Base-by-base conservation (phyloP, 1,140 invertebrate genomes). In the Asbolus verrucosus region DNA sequence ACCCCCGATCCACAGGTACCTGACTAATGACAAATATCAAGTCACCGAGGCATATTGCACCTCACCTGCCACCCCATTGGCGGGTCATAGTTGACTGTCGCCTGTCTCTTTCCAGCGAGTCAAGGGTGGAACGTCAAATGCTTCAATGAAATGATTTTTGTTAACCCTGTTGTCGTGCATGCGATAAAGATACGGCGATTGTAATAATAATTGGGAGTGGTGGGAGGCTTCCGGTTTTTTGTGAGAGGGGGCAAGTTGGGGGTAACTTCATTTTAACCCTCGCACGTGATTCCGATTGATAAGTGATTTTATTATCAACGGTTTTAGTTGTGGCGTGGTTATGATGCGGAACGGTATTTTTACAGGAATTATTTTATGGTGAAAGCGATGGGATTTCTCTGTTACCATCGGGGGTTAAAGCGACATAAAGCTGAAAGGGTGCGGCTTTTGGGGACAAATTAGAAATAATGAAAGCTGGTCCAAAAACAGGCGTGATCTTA, bases 21-120 rank as follows among this genome's bases (percentile, higher is more conserved):
- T 67, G 41, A 73, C 54, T 27, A 65, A 60, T 31, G 18, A 66
- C 38, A 41, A 41, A 54, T 15, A 46, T 46, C 24, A 41, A 46
- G 62, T 61, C 38, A 69, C 61, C 18, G 31, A 16, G 68, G 62
- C 73, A 75, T 73, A 76, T 73, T 73, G 73, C 73, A 72, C 69
- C 70, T 69, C 73, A 76, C 75, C 75, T 76, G 73, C 71, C 66
- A 69, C 70, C 72, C 71, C 60, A 76, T 75, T 74, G 75, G 73
- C 66, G 73, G 67, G 70, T 71, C 67, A 67, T 33, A 71, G 33
- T 68, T 62, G 16, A 63, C n/a, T 39, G 62, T 65, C 24, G 24
- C 41, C 74, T n/a, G 69, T 65, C 50, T 70, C 65, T 71, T 50
- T 70, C 27, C 11, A 18, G 30, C 60, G n/a, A n/a, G n/a, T n/a